These are phyloP conservation scores for Huso huso DNA, from an alignment of 2,797 vertebrate genomes.

Conservation along the genomic window DNA sequence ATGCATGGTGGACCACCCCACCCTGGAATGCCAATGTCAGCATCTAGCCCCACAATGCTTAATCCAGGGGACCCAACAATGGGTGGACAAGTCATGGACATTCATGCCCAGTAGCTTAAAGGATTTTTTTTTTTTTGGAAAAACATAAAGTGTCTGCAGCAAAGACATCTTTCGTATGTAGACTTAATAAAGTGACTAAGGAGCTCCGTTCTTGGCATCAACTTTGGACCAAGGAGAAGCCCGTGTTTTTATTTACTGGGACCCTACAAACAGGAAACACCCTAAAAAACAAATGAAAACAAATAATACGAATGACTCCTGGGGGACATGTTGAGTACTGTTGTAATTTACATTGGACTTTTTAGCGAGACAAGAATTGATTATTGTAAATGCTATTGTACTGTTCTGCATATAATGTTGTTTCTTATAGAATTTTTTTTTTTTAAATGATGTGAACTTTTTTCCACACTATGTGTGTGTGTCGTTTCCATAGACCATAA, in stretches of 20 bases:
- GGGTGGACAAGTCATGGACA: constrained; percentile 81
- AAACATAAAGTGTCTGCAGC: constrained; percentile 49
- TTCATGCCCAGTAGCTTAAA: constrained; percentile 76
- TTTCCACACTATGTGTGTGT: constrained; percentile 96
- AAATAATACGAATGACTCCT: constrained; percentile 52
- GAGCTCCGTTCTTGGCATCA: constrained; percentile 73
- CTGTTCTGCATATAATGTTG: constrained; percentile 99
- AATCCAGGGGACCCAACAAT: constrained; percentile 69
- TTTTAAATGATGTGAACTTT: constrained; percentile 96
- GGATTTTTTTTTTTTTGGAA: constrained; percentile 48
- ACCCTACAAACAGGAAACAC: constrained; percentile 80
- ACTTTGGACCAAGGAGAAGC: constrained; percentile 79
- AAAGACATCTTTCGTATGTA: constrained; percentile 62
- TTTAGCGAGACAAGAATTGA: constrained; percentile 94
- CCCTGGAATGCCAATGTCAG: constrained; percentile 79
- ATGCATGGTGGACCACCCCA: constrained; percentile 81
- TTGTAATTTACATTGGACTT: constrained; percentile 88
- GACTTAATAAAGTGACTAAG: constrained; percentile 69
- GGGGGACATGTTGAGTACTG: constrained; percentile 87
- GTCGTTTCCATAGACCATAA: constrained; percentile 87
- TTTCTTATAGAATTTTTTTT: constrained; percentile 96
- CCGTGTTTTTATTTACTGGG: constrained; percentile 74
- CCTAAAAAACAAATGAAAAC: constrained; percentile 26
- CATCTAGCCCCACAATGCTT: constrained; percentile 73
- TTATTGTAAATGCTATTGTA: constrained; percentile 99